Evolutionary conservation across 1,140 invertebrate species (phyloP).

Genomic region (Wiebesia pumilae): DNA sequence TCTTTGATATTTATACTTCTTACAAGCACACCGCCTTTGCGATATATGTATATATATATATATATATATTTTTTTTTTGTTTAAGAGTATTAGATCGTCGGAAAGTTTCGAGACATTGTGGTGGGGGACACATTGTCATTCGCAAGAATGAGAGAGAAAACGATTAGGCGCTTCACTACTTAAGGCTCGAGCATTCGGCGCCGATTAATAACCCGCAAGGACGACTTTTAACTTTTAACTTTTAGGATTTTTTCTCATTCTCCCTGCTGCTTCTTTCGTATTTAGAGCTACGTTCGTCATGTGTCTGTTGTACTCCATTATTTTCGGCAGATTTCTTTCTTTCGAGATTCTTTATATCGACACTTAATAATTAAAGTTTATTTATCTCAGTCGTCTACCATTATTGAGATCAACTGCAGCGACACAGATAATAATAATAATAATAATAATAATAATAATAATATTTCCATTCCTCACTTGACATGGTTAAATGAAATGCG

Average conservation of each 20-base stretch:
- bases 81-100: constrained; percentile 47
- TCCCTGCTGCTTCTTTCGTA: background rate
- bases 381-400: background rate
- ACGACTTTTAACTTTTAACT: constrained; percentile 26
- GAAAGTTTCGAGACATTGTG: constrained; percentile 26
- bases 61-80: too few relatives aligned
- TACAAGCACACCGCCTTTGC: background rate
- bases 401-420: background rate
- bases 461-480: too few relatives aligned
- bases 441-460: too few relatives aligned
- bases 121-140: too few relatives aligned
- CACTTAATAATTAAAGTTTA: background rate
- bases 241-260: background rate
- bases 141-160: constrained; percentile 29
- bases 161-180: constrained; percentile 14
- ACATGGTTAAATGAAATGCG: too few relatives aligned
- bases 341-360: constrained; percentile 1
- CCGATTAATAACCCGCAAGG: constrained; percentile 46
- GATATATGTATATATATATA: too few relatives aligned
- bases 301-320: background rate
- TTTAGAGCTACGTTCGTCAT: background rate
- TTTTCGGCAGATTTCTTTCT: background rate
- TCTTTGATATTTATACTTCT: constrained; percentile 49
- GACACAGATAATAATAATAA: too few relatives aligned
- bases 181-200: constrained; percentile 11